Base-by-base conservation (phyloP, 2,113 vertebrate species). In the Rallus limicola region DNA sequence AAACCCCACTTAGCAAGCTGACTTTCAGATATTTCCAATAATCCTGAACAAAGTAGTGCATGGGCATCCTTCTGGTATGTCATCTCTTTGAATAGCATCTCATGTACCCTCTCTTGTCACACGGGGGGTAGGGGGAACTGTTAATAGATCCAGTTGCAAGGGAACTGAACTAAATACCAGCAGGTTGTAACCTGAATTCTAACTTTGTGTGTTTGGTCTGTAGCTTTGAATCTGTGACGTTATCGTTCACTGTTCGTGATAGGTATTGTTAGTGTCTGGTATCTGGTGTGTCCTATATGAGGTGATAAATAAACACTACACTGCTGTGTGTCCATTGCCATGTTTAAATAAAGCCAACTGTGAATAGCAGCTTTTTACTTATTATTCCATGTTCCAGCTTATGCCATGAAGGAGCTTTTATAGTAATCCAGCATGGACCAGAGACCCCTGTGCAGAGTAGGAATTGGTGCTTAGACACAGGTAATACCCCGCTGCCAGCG, bases 91-190 rank as follows among this genome's bases (percentile, higher is more conserved):
- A 86, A 25, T 26, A 80, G 88, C 4, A 10, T 59, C 92, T 91
- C 8, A 0, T 53, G 72, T 88, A 11, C 72, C 96, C 67, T 81
- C 21, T 92, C 94, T 88, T 88, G 94, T 64, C 92, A 75, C 38
- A 5, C 0, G 74, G 91, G 2, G 31, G 64, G 86, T 31, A 31
- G 74, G 77, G 65, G 81, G 38, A 86, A 42, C 83, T 75, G 63
- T 91, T 94, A 92, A 88, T 64, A 86, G 92, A 81, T 93, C 52
- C 52, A 64, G 83, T 40, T 95, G 86, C 83, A 59, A 82, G 86
- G 83, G 88, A 97, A 68, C 91, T 93, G 96, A 94, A 84, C 92
- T 91, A 88, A 90, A 94, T 94, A 77, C 46, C 88, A 88, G 82
- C 82, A 70, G 88, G 59, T 82, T 84, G 77, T 95, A 86, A 88